phyloP scores from a whole-genome alignment of 1,140 invertebrate species.

The Melanaphis sacchari region DNA sequence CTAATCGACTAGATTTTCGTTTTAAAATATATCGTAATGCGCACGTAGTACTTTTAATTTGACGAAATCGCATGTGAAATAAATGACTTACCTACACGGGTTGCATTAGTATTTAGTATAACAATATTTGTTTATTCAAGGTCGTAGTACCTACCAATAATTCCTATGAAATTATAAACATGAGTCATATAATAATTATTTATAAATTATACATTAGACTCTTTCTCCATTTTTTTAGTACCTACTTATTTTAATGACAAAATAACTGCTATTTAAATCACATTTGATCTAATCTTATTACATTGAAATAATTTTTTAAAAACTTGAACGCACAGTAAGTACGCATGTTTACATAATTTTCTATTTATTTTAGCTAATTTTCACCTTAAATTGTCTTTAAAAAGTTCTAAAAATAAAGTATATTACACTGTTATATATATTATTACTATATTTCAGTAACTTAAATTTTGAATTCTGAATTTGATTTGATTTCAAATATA shows the following conservation, averaged over 20 bases:
- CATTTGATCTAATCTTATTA: not conserved
- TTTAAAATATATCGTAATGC: not conserved
- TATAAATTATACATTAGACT: not conserved
- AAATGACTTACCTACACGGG: not conserved
- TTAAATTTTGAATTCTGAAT: too few relatives aligned
- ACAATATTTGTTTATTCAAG: slow-evolving; percentile 14
- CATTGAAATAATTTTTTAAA: not conserved
- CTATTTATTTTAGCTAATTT: not conserved
- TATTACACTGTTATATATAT: not conserved
- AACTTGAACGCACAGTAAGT: not conserved
- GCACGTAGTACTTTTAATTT: not conserved
- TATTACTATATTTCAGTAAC: too few relatives aligned
- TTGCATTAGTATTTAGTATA: not conserved
- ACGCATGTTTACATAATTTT: not conserved
- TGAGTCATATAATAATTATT: not conserved
- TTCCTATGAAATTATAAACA: not conserved
- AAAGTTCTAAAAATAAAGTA: not conserved
- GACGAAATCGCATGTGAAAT: not conserved
- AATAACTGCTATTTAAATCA: not conserved
- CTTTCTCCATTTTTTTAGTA: not conserved
- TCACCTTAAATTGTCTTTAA: not conserved
- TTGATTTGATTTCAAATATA: too few relatives aligned
- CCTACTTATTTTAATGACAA: not conserved
- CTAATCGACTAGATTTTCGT: not conserved
- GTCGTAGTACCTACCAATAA: not conserved